phyloP scores from a whole-genome alignment of 1,140 invertebrate species.

The Meloidogyne exigua region DNA sequence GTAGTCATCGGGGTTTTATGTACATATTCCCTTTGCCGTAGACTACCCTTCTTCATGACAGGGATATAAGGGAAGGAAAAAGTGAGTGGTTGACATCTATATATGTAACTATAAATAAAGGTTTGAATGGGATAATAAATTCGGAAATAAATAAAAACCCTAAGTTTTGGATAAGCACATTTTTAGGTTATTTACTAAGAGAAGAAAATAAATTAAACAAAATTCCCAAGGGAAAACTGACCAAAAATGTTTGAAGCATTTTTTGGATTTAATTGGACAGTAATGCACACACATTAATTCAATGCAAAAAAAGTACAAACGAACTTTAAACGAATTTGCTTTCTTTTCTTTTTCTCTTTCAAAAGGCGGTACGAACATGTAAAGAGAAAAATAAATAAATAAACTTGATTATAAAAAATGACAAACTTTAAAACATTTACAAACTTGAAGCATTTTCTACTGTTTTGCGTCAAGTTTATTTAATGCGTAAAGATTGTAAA shows the following conservation, averaged over 20 bases:
- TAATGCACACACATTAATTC: not conserved
- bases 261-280: constrained; percentile 1
- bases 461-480: too few species aligned
- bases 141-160: not conserved
- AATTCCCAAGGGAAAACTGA: not conserved
- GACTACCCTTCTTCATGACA: not conserved
- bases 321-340: not conserved
- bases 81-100: not conserved
- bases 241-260: not conserved
- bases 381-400: too few species aligned
- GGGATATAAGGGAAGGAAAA: too few species aligned
- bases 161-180: not conserved
- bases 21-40: not conserved
- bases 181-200: not conserved
- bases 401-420: not conserved
- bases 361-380: not conserved
- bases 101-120: not conserved
- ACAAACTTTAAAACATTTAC: too few species aligned
- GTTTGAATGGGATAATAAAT: not conserved
- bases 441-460: too few species aligned
- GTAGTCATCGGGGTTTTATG: too few species aligned
- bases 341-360: not conserved
- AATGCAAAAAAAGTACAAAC: not conserved
- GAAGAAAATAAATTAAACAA: not conserved
- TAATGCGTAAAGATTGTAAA: too few species aligned